Percentiles rank a stretch among this genome's conserved stretches.
Conservation (phyloP, 2,113 vertebrate genomes). For the Pomatostomus ruficeps region DNA sequence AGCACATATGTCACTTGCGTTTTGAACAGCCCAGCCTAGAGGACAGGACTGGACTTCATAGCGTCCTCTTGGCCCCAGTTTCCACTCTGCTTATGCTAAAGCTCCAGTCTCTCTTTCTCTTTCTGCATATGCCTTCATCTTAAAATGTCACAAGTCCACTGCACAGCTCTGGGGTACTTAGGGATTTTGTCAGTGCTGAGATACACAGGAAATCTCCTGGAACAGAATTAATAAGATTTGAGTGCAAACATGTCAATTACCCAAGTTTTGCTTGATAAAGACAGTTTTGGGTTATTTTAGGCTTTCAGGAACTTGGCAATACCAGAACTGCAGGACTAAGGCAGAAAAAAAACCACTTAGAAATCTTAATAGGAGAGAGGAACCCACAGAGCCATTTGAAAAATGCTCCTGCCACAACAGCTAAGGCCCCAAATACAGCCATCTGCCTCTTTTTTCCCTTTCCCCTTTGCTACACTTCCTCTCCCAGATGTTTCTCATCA, state of each 20-base stretch:
- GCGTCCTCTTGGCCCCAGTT: background rate
- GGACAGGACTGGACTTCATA: background rate
- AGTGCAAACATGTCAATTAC: background rate
- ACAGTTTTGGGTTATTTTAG: background rate
- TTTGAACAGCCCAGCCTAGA: background rate
- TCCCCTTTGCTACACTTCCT: background rate
- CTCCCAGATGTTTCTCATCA: slow-evolving; percentile 51
- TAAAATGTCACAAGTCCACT: background rate
- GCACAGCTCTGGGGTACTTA: background rate
- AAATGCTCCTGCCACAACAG: background rate
- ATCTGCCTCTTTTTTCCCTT: background rate
- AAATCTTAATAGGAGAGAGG: background rate
- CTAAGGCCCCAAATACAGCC: background rate
- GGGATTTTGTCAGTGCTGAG: background rate
- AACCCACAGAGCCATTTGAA: background rate
- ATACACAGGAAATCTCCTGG: background rate
- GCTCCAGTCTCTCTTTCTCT: background rate
- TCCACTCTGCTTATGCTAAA: background rate
- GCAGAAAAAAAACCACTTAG: background rate
- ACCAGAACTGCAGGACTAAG: background rate
- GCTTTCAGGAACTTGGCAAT: background rate
- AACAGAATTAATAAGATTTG: background rate
- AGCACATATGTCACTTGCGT: background rate
- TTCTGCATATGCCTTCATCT: background rate
- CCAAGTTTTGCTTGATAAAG: background rate